Evolutionary conservation across 2,113 vertebrate genomes (phyloP).

Genomic region (Dissostichus mawsoni): DNA sequence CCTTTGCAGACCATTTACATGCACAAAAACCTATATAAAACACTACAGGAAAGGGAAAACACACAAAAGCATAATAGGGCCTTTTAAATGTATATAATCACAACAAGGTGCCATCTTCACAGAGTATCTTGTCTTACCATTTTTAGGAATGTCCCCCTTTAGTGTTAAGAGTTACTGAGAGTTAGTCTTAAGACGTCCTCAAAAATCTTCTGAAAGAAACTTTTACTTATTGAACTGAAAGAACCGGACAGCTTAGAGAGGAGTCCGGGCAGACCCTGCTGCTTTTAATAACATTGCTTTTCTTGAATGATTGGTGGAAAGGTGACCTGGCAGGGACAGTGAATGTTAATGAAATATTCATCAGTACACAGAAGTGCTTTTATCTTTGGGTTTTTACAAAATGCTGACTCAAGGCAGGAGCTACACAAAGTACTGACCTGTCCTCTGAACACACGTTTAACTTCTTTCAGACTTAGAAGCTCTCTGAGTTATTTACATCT

Average conservation of each 20-base stretch:
- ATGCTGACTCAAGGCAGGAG: background rate
- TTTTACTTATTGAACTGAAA: background rate
- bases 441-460: background rate
- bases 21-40: too few relatives aligned
- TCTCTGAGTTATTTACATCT: too few relatives aligned
- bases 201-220: background rate
- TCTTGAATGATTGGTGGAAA: background rate
- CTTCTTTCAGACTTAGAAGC: background rate
- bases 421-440: background rate
- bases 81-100: background rate
- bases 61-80: too few relatives aligned
- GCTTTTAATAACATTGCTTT: background rate
- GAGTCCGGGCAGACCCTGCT: background rate
- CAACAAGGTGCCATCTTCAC: background rate
- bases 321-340: background rate
- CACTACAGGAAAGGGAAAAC: too few relatives aligned
- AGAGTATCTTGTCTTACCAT: background rate
- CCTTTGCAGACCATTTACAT: too few relatives aligned
- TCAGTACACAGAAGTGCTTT: background rate
- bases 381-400: background rate
- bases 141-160: background rate
- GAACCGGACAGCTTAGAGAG: background rate
- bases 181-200: background rate
- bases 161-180: background rate
- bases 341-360: slow-evolving; percentile 3